phyloP scores from a whole-genome alignment of 2,113 vertebrate species.

The Chaetodon auriga region DNA sequence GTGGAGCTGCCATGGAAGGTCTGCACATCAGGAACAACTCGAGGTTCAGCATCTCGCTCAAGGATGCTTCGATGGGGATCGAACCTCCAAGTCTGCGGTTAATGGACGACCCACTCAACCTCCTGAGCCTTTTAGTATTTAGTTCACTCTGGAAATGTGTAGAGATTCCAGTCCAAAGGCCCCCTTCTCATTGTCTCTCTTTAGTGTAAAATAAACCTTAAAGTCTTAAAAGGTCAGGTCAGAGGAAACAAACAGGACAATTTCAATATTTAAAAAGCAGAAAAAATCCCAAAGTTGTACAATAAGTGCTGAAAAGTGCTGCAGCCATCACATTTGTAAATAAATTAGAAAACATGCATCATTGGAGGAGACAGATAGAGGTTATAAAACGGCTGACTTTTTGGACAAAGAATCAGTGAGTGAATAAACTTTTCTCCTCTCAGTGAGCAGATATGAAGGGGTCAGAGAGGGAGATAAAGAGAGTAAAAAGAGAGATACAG shows the following conservation, averaged over 20 bases:
- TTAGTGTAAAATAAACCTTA: not conserved
- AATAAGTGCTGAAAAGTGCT: not conserved
- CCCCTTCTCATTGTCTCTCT: not conserved
- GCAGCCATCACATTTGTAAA: not conserved
- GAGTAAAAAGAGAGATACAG: slow-evolving; percentile 14
- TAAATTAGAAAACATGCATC: not conserved
- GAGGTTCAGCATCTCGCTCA: too few species aligned
- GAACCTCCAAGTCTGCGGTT: too few species aligned
- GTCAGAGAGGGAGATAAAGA: slow-evolving; percentile 12
- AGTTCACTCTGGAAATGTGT: not conserved
- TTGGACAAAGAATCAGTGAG: not conserved
- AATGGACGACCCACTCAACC: too few species aligned
- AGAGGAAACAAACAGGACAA: not conserved
- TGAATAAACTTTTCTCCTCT: not conserved
- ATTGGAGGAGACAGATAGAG: not conserved
- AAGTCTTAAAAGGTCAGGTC: not conserved
- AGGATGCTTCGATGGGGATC: too few species aligned
- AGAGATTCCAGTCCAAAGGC: not conserved
- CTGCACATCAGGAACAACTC: too few species aligned
- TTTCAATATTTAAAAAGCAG: not conserved
- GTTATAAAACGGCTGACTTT: not conserved
- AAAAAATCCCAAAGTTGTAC: not conserved
- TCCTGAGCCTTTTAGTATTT: not conserved
- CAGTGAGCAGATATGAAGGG: not conserved
- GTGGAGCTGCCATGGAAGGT: too few species aligned